phyloP scores from a whole-genome alignment of 2,113 vertebrate species.

The Oxyura jamaicensis region DNA sequence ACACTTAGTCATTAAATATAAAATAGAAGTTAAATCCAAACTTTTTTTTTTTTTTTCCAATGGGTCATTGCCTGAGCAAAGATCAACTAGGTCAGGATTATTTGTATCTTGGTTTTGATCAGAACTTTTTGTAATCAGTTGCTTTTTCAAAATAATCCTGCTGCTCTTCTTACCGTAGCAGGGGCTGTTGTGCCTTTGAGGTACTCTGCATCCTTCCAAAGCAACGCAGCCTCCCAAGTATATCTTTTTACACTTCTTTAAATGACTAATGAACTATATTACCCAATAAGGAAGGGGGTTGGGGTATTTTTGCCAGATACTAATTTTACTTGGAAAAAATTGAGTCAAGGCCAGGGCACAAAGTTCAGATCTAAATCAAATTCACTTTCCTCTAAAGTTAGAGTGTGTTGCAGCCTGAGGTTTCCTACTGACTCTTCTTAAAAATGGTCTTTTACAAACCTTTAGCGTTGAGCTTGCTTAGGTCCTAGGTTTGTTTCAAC shows the following conservation, averaged over 20 bases:
- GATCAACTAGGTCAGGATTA: slow-evolving; percentile 33
- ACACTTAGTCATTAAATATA: slow-evolving; percentile 79
- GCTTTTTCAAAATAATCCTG: neutral
- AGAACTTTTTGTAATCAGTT: neutral
- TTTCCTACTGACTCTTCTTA: neutral
- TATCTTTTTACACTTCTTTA: slow-evolving; percentile 44
- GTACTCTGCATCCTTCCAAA: slow-evolving; percentile 21
- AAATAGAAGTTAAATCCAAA: slow-evolving; percentile 77
- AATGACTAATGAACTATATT: slow-evolving; percentile 16
- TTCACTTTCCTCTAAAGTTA: slow-evolving; percentile 4
- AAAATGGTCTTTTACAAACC: neutral
- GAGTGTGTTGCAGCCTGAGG: neutral
- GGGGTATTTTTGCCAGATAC: slow-evolving; percentile 31
- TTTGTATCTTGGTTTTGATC: slow-evolving; percentile 56
- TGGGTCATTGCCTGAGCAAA: slow-evolving; percentile 63
- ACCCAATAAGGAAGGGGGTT: slow-evolving; percentile 28
- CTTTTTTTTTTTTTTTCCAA: slow-evolving; percentile 51
- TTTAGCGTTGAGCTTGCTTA: neutral
- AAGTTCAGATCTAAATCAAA: slow-evolving; percentile 52
- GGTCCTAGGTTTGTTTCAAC: neutral
- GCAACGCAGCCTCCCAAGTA: slow-evolving; percentile 17
- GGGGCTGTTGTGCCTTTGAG: neutral
- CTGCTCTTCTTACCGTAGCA: neutral
- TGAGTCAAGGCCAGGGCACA: slow-evolving; percentile 18
- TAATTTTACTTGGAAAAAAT: slow-evolving; percentile 37